Percentiles rank a stretch among this genome's conserved stretches.
Conservation (phyloP, 2,113 vertebrate genomes). For the Sinocyclocheilus grahami region DNA sequence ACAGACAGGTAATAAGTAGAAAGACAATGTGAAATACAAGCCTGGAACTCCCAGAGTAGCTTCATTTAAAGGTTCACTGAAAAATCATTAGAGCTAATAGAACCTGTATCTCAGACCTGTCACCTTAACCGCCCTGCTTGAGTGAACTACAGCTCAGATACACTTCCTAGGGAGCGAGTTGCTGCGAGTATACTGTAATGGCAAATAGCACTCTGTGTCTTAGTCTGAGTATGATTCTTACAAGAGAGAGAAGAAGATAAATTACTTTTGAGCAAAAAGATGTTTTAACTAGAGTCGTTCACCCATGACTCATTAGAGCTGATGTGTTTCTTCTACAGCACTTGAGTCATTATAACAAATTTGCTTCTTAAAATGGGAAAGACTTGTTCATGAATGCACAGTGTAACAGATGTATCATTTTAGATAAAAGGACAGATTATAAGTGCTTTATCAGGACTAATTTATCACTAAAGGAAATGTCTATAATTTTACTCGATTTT, state of each 20-base stretch:
- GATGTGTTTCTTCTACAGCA: slow-evolving; percentile 7
- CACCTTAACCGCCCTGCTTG: background rate
- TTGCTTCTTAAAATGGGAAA: background rate
- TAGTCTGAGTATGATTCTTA: background rate
- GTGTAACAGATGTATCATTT: background rate
- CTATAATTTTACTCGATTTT: background rate
- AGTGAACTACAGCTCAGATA: background rate
- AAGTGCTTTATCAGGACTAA: background rate
- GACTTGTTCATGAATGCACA: background rate
- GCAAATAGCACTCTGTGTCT: background rate
- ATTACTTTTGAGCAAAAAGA: slow-evolving; percentile 1
- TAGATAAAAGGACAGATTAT: background rate
- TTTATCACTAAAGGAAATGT: background rate
- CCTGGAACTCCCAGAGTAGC: slow-evolving; percentile 5
- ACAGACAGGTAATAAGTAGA: background rate
- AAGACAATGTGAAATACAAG: slow-evolving; percentile 30
- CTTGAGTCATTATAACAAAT: slow-evolving; percentile 10
- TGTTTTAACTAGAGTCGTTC: slow-evolving; percentile 21
- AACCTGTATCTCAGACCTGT: slow-evolving; percentile 9
- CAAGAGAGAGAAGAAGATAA: background rate
- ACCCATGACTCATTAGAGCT: slow-evolving; percentile 18
- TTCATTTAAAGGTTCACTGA: slow-evolving; percentile 38
- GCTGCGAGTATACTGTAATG: background rate
- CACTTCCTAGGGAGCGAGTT: background rate
- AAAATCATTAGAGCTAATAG: slow-evolving; percentile 37